Evolutionary conservation across 1,140 invertebrate genomes (phyloP).

Genomic region (Centruroides sculpturatus): DNA sequence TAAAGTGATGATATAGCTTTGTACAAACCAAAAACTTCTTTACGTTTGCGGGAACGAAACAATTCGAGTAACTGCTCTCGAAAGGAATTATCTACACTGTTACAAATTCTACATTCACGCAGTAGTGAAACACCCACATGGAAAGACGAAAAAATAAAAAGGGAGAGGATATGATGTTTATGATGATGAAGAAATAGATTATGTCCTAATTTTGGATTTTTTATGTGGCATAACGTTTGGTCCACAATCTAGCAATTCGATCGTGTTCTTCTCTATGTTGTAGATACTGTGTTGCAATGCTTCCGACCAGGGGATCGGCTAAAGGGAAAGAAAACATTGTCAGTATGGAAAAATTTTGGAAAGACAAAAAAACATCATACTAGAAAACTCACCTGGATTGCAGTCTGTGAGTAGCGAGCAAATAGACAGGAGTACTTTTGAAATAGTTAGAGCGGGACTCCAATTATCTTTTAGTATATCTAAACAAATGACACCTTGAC

Average conservation of each 20-base stretch:
- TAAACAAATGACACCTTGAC: conserved; percentile 88
- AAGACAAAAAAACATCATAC: neutral
- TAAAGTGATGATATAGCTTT: too few relatives aligned
- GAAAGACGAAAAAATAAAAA: too few relatives aligned
- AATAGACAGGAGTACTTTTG: conserved; percentile 85
- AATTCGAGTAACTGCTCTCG: too few relatives aligned
- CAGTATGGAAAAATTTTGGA: too few relatives aligned
- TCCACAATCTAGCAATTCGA: conserved; percentile 93
- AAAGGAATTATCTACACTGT: too few relatives aligned
- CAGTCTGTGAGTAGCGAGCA: conserved; percentile 90
- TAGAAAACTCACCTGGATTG: conserved; percentile 62
- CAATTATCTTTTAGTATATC: conserved; percentile 94
- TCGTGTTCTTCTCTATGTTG: conserved; percentile 96
- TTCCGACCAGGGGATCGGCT: conserved; percentile 93
- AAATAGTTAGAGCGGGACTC: conserved; percentile 88
- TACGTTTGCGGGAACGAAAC: too few relatives aligned
- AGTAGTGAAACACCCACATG: too few relatives aligned
- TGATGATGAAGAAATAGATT: too few relatives aligned
- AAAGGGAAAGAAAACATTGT: neutral
- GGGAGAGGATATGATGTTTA: too few relatives aligned
- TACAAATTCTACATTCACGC: too few relatives aligned
- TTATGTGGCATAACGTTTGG: conserved; percentile 93
- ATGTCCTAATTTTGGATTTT: neutral
- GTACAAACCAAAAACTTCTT: too few relatives aligned
- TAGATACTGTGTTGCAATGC: conserved; percentile 94